Percentiles rank a stretch among this genome's conserved stretches.
Conservation (phyloP, 2,888 invertebrate genomes). For the Sepiola atlantica region DNA sequence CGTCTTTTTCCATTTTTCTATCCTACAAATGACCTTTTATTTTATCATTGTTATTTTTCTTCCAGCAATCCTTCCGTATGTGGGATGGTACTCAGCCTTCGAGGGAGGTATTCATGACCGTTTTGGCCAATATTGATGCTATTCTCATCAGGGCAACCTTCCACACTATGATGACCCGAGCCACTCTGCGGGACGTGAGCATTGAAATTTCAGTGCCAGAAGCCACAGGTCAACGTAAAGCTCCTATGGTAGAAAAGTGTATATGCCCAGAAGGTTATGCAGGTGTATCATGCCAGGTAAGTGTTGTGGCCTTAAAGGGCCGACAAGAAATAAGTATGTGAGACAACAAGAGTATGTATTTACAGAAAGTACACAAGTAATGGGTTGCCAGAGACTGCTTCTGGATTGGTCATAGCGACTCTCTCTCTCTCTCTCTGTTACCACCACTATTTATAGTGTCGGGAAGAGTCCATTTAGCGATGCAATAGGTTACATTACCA, state of each 20-base stretch:
- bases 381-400: no score
- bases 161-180: slow-evolving; percentile 80
- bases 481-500: no score
- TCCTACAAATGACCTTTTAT: background rate
- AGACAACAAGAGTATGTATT: no score
- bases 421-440: no score
- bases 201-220: slow-evolving; percentile 66
- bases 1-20: background rate
- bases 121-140: slow-evolving; percentile 70
- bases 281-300: slow-evolving; percentile 67
- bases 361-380: no score
- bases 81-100: slow-evolving; percentile 66
- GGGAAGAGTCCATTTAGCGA: no score
- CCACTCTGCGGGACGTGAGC: slow-evolving; percentile 74
- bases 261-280: slow-evolving; percentile 68
- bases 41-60: slow-evolving; percentile 35
- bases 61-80: slow-evolving; percentile 63
- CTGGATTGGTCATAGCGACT: no score
- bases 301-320: background rate
- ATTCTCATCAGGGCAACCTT: slow-evolving; percentile 83
- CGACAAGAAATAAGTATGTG: no score
- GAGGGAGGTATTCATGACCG: slow-evolving; percentile 67
- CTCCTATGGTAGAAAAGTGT: slow-evolving; percentile 68
- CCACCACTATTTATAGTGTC: no score
- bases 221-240: slow-evolving; percentile 53